Base-by-base conservation (phyloP, 2,888 invertebrate species). In the Agrenia bidenticulata region DNA sequence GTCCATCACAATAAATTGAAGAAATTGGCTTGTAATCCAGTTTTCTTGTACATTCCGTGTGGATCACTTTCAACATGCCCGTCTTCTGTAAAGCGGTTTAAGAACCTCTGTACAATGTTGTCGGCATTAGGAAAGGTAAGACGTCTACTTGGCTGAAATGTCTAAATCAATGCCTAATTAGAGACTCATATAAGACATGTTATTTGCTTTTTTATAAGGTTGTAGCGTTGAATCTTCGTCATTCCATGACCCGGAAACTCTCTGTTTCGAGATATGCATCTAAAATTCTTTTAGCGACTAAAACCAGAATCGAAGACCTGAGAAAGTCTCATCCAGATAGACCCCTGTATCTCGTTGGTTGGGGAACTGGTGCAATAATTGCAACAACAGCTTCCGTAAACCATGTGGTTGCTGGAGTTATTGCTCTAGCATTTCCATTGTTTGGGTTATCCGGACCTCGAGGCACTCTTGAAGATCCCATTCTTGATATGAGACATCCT, bases 371-470 rank as follows among this genome's bases (percentile, higher is more conserved):
- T n/a, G 85, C 89, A 17, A 83, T 89, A 0, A 80, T 91, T 45
- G 89, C 90, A 1, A 83, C 88, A 76, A 71, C 58, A 80, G 80
- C 82, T 19, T 78, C 82, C 0, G 64, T 81, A 55, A 76, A 79
- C 24, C 80, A 81, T 69, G 73, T 77, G 50, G 86, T 91, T 9
- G 83, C 86, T 23, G 89, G 89, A 57, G 86, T 90, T 1, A 83
- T 92, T 21, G 89, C 89, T 77, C 81, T 92, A 69, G 91, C 91
- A 0, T 90, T 92, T 78, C 89, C 91, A 0, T 83, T 87, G 64
- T 83, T 85, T 70, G 89, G 90, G 0, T 83, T 87, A 0, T 87
- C 87, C 76, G 91, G 90, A 5, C 83, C 83, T 67, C 82, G 91
- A 57, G 91, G 91, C 2, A 85, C 87, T 63, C 86, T 89, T 0